Percentiles rank a stretch among this genome's conserved stretches.
Evolutionary conservation across 2,113 vertebrate species (phyloP).

Genomic region (Scomber japonicus): DNA sequence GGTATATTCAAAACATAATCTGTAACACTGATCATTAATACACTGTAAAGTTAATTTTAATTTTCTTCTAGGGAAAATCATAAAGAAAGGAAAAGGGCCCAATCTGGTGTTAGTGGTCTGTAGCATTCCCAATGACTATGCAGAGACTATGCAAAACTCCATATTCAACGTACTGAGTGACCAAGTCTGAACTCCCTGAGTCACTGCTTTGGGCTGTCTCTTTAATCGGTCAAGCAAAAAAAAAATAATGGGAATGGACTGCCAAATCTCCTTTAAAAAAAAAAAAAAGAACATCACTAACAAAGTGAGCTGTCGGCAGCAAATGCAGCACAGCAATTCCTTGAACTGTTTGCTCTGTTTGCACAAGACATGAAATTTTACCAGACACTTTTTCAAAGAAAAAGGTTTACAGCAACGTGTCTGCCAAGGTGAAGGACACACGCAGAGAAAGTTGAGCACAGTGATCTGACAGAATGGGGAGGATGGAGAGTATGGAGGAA

Average conservation of each 20-base stretch:
- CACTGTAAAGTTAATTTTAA: not conserved
- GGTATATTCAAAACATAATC: not conserved
- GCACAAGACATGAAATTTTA: slow-evolving; percentile 43
- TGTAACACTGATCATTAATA: not conserved
- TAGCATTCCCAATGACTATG: slow-evolving; percentile 17
- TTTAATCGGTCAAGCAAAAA: slow-evolving; percentile 50
- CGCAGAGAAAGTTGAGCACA: slow-evolving; percentile 16
- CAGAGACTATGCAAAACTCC: slow-evolving; percentile 8
- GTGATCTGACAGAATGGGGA: slow-evolving; percentile 35
- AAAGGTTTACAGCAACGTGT: slow-evolving; percentile 38
- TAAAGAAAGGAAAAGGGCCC: not conserved
- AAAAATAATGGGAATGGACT: slow-evolving; percentile 38
- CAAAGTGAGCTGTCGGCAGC: slow-evolving; percentile 32
- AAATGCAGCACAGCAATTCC: slow-evolving; percentile 34
- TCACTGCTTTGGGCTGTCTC: slow-evolving; percentile 44
- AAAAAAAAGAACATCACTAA: slow-evolving; percentile 22
- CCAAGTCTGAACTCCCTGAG: slow-evolving; percentile 42
- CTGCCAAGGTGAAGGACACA: slow-evolving; percentile 50
- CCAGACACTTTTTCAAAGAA: slow-evolving; percentile 49
- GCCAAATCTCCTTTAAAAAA: slow-evolving; percentile 40
- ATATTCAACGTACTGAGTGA: slow-evolving; percentile 33
- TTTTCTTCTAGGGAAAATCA: not conserved
- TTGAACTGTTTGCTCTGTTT: slow-evolving; percentile 48
- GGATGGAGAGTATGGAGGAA: slow-evolving; percentile 37
- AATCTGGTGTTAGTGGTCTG: slow-evolving; percentile 27